phyloP scores from a whole-genome alignment of 1,140 invertebrate genomes.

The Pemphigus obesinymphae region DNA sequence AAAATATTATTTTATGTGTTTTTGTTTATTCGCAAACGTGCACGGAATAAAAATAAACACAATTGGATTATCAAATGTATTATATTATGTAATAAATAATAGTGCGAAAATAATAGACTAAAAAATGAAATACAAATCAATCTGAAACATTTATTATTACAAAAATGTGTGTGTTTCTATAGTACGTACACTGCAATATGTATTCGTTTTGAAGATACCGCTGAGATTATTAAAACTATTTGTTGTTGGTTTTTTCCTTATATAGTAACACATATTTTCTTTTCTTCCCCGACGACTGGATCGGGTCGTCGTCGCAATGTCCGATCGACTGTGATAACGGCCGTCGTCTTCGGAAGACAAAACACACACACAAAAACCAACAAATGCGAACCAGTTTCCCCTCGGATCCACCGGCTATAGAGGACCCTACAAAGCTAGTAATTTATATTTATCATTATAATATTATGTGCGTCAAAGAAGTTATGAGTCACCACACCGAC shows the following conservation, averaged over 20 bases:
- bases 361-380: not conserved
- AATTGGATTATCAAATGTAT: not conserved
- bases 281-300: not conserved
- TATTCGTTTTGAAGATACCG: not conserved
- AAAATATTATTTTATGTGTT: not conserved
- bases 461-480: not conserved
- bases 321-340: constrained; percentile 25
- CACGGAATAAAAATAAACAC: not conserved
- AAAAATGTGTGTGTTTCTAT: not conserved
- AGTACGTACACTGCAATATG: not conserved
- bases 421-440: not conserved
- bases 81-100: not conserved
- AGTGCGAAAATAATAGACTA: not conserved
- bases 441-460: constrained; percentile 1
- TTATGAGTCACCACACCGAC: not conserved
- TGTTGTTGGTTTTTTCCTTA: not conserved
- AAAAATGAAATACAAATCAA: not conserved
- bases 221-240: not conserved
- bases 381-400: constrained; percentile 5
- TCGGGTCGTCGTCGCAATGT: not conserved
- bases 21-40: not conserved
- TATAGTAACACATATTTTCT: not conserved
- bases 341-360: not conserved
- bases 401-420: not conserved
- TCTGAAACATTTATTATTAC: not conserved